Percentiles rank a stretch among this genome's conserved stretches.
These are phyloP conservation scores for Rattus norvegicus DNA, from an alignment of 2,113 vertebrate genomes.

Conservation along the genomic window DNA sequence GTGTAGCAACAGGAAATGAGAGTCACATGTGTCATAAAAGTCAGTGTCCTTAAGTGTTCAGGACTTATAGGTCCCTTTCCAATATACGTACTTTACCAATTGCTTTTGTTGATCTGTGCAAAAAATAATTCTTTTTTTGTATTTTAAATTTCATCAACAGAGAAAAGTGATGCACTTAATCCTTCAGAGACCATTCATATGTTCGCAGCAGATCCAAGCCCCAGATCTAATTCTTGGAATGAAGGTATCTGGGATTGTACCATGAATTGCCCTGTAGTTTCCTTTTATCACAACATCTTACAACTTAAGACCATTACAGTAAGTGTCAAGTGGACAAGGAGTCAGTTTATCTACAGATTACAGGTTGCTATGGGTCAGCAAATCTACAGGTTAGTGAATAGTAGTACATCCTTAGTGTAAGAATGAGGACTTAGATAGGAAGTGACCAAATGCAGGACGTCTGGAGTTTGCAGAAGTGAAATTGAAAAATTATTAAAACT, in stretches of 20 bases:
- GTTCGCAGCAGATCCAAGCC: neutral
- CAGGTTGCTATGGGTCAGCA: neutral
- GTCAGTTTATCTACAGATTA: neutral
- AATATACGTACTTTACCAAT: neutral
- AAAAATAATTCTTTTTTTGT: neutral
- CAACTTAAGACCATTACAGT: neutral
- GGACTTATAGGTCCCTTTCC: neutral
- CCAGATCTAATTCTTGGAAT: neutral
- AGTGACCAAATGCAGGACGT: neutral
- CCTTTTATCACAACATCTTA: neutral
- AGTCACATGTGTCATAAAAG: neutral
- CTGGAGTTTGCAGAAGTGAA: neutral
- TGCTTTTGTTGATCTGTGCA: neutral
- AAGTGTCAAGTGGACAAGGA: neutral
- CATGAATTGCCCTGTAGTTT: neutral
- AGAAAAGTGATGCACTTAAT: neutral
- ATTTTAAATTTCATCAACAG: neutral
- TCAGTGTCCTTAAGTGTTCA: too few species aligned
- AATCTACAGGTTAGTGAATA: neutral
- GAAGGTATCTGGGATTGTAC: neutral
- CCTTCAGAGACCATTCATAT: neutral
- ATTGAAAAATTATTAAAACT: neutral
- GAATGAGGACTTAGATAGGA: neutral
- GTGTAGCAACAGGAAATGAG: neutral
- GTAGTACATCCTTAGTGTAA: neutral